Evolutionary conservation across 2,113 vertebrate species (phyloP).

Genomic region (Hydrolagus affinis): DNA sequence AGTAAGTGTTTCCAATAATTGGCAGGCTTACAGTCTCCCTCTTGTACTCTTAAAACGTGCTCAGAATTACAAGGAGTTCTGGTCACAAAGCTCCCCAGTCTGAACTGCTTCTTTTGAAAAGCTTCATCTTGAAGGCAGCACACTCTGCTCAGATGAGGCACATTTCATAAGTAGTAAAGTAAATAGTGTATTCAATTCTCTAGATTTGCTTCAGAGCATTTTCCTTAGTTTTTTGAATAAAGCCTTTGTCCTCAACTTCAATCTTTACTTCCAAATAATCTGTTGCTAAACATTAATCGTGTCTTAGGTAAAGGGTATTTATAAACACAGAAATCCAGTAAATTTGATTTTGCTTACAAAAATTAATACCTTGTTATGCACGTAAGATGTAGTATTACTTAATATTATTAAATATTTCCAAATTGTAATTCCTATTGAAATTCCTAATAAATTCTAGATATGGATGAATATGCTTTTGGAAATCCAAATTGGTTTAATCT

Average conservation of each 20-base stretch:
- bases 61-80: slow-evolving; percentile 23
- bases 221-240: background rate
- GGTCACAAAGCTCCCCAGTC: slow-evolving; percentile 25
- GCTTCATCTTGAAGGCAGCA: slow-evolving; percentile 1
- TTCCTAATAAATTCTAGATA: background rate
- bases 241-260: background rate
- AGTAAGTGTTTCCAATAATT: slow-evolving; percentile 16
- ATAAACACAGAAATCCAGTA: background rate
- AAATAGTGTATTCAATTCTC: background rate
- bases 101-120: slow-evolving; percentile 19
- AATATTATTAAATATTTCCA: background rate
- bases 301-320: background rate
- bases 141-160: background rate
- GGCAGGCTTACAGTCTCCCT: slow-evolving; percentile 13
- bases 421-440: background rate
- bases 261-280: background rate
- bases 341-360: background rate
- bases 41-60: slow-evolving; percentile 28
- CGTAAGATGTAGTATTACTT: background rate
- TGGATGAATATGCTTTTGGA: background rate
- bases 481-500: background rate
- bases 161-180: background rate
- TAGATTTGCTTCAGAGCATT: background rate
- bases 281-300: background rate
- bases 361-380: background rate